Evolutionary conservation across 2,888 invertebrate species (phyloP).

Genomic region (Chaitophorus viminalis): DNA sequence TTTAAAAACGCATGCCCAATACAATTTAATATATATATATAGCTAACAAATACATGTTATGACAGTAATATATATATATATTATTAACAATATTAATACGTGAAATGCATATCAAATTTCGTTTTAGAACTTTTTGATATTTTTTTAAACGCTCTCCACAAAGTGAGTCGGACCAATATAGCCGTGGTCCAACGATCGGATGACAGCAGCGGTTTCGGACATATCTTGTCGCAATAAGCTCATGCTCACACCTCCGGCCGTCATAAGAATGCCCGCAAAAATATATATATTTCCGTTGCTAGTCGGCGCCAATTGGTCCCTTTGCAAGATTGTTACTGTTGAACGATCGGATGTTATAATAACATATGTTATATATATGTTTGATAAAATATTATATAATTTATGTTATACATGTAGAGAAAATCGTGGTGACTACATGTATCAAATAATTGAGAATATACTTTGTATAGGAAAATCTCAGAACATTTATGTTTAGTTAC

Average conservation of each 20-base stretch:
- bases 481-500: no score
- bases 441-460: background rate
- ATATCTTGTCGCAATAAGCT: background rate
- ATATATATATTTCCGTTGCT: background rate
- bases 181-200: background rate
- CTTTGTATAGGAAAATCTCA: background rate
- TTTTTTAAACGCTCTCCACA: background rate
- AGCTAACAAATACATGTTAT: no score
- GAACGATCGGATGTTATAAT: background rate
- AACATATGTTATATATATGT: no score
- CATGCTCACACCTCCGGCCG: background rate
- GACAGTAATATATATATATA: no score
- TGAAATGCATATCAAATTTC: no score
- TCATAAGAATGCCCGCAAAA: conserved; percentile 22
- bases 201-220: background rate
- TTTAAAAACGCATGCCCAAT: no score
- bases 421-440: no score
- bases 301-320: background rate
- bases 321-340: background rate
- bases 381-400: no score
- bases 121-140: no score
- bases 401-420: no score
- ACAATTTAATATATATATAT: no score
- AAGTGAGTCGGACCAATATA: background rate
- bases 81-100: no score